These are phyloP conservation scores for Diceros bicornis DNA, from an alignment of 2,797 vertebrate species.

Conservation along the genomic window DNA sequence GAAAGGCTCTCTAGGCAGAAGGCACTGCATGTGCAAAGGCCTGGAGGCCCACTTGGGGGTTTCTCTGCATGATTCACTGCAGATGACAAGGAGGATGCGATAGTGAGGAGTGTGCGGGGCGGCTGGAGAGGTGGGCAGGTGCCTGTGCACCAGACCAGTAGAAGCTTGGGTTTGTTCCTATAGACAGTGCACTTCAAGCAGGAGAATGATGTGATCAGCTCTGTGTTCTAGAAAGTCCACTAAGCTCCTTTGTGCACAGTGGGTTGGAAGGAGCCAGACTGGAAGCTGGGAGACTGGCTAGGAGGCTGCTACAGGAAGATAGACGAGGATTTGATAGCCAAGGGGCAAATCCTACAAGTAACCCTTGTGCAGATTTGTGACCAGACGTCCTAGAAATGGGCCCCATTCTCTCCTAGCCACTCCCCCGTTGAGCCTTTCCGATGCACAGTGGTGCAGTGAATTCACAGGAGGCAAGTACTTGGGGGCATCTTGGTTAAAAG, in stretches of 20 bases:
- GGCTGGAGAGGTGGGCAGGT: not conserved
- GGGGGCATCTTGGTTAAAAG: not conserved
- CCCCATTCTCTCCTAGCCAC: fast-evolving
- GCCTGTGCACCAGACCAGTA: fast-evolving
- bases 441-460: fast-evolving
- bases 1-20: not conserved
- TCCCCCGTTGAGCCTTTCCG: not conserved
- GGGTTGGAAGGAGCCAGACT: not conserved
- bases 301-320: not conserved
- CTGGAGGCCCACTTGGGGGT: too few species aligned
- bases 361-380: too few species aligned
- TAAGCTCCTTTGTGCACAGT: not conserved
- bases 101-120: not conserved
- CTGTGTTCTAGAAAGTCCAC: not conserved
- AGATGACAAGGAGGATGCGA: fast-evolving
- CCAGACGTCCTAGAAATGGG: not conserved
- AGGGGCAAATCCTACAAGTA: not conserved
- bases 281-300: not conserved
- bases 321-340: not conserved
- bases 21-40: fast-evolving
- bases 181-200: not conserved
- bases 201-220: not conserved
- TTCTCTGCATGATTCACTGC: not conserved
- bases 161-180: not conserved
- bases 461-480: not conserved